Evolutionary conservation across 2,797 vertebrate genomes (phyloP).

Genomic region (Phyllotis vaccarum): DNA sequence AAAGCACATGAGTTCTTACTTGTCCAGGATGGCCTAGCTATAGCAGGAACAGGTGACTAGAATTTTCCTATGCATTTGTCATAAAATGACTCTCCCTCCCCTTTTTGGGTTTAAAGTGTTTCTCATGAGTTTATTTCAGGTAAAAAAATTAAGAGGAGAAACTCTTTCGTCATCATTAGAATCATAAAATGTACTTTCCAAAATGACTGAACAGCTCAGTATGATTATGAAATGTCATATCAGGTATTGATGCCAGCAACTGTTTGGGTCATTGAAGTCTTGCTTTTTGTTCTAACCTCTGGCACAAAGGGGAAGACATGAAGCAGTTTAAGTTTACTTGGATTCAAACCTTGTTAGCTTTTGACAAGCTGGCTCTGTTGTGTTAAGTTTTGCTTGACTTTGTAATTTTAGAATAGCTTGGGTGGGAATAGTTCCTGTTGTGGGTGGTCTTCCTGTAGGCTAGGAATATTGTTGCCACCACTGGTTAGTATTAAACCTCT

Average conservation of each 20-base stretch:
- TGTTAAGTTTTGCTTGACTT: neutral
- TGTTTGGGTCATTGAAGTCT: constrained; percentile 14
- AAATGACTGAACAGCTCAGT: neutral
- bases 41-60: neutral
- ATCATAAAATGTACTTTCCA: neutral
- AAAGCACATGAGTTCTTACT: neutral
- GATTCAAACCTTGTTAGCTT: constrained; percentile 41
- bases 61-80: neutral
- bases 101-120: neutral
- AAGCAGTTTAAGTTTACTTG: neutral
- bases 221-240: neutral
- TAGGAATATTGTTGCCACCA: too few relatives aligned
- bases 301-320: neutral
- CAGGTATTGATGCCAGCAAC: neutral
- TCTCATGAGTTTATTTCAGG: constrained; percentile 33
- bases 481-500: too few relatives aligned
- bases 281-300: constrained; percentile 44
- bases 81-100: neutral
- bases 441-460: too few relatives aligned
- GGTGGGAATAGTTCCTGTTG: neutral
- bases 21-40: neutral
- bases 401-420: neutral
- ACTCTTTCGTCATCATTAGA: neutral
- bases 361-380: neutral
- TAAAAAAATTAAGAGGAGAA: constrained; percentile 7